Percentiles rank a stretch among this genome's conserved stretches.
Evolutionary conservation across 1,140 invertebrate genomes (phyloP).

Genomic region (Hyphantria cunea): DNA sequence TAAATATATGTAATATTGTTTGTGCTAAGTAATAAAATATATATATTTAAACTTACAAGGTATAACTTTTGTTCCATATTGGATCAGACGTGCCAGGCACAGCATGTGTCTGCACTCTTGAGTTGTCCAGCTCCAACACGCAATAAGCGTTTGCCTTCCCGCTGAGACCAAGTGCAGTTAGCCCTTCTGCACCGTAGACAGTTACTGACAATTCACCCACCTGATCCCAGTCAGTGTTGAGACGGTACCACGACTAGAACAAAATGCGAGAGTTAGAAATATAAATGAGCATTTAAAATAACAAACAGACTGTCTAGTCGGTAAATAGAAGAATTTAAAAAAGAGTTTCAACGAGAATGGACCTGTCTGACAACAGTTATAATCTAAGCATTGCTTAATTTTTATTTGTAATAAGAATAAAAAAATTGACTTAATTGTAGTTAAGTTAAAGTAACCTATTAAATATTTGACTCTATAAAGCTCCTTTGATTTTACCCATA

Average conservation of each 20-base stretch:
- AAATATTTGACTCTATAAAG: no score
- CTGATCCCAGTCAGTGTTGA: conserved; percentile 58
- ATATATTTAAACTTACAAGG: conserved; percentile 68
- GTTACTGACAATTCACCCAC: conserved; percentile 67
- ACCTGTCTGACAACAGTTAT: no score
- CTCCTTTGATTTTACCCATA: no score
- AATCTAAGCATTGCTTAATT: no score
- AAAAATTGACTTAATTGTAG: no score
- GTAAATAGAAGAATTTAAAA: no score
- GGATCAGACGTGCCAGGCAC: conserved; percentile 56
- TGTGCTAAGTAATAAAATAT: not conserved
- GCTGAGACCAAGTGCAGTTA: conserved; percentile 56
- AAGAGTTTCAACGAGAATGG: no score
- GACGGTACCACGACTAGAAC: conserved; percentile 63
- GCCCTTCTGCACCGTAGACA: conserved; percentile 59
- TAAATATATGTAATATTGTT: not conserved
- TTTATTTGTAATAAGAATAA: no score
- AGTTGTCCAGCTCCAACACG: conserved; percentile 68
- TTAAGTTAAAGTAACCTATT: no score
- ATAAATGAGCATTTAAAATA: not conserved
- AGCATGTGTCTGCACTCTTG: conserved; percentile 65
- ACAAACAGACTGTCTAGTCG: no score
- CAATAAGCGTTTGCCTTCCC: conserved; percentile 67
- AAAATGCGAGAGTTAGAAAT: not conserved
- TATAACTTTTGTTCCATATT: conserved; percentile 69